Base-by-base conservation (phyloP, 2,797 vertebrate genomes). In the Siniperca undulata region DNA sequence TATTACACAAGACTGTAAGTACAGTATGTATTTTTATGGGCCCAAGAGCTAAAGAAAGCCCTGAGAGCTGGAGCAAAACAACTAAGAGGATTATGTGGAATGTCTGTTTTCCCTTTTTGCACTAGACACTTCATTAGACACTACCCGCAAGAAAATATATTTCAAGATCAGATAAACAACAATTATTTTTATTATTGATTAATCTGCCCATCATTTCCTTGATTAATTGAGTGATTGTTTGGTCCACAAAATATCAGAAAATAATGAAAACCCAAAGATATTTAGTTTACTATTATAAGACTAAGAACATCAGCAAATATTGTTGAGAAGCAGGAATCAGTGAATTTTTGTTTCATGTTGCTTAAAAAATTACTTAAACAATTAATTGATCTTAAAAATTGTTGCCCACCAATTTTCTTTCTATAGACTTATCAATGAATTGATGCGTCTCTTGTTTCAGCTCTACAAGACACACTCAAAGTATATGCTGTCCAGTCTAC, bases 51-150 rank as follows among this genome's bases (percentile, higher is more conserved):
- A 80, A 87, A 92, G 83, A 58, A 70, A 83, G 67, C 40, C 56
- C 36, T 10, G 65, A 56, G 58, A 82, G 48, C 74, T 78, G 22
- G 17, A 78, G 61, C 50, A 72, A 88, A 76, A 68, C 46, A 65
- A 68, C 83, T 89, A 86, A 89, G 82, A 88, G 84, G 85, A 89
- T 87, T 86, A 87, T 36, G 36, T 13, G 42, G 22, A 66, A 24
- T 70, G 12, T 66, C 67, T 78, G 70, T 79, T 81, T 60, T n/a
- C 19, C 16, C 58, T 14, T 68, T 58, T 74, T 70, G 50, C 20
- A 77, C 62, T 3, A 3, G 19, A 78, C 24, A 50, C 30, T 72
- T 70, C 12, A 22, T 44, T 16, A 64, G 59, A 10, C 4, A 9
- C 56, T 17, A 16, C 19, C 36, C 17, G 56, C 1, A n/a, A 20